Evolutionary conservation across 35 echinoderm and acorn worm species (phyloP).

Genomic region (Ophiothrix spiculata): DNA sequence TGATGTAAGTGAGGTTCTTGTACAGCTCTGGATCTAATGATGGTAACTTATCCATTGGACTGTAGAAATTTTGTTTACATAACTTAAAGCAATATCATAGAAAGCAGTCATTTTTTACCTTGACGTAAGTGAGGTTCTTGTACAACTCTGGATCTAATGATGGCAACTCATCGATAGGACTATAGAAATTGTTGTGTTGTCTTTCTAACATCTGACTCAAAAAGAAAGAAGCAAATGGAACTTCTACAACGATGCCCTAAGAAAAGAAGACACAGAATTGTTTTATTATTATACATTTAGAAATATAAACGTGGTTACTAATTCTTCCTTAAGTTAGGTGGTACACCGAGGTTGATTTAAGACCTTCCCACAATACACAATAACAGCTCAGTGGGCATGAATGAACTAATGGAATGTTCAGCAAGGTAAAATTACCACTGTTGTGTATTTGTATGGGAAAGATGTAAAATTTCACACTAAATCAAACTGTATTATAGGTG

Average conservation of each 20-base stretch:
- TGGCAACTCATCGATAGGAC: conserved; percentile 96
- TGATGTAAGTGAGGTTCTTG: conserved; percentile 96
- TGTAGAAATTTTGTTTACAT: conserved; percentile 89
- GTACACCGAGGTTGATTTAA: too few species aligned
- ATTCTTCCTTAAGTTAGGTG: too few species aligned
- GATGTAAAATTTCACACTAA: too few species aligned
- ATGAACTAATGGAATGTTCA: too few species aligned
- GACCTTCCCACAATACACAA: too few species aligned
- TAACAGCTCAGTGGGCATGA: too few species aligned
- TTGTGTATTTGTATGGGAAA: too few species aligned
- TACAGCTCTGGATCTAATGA: conserved; percentile 91
- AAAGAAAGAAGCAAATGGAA: conserved; percentile 95
- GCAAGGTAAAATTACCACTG: too few species aligned
- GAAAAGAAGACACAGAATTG: background rate
- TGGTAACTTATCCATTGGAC: conserved; percentile 95
- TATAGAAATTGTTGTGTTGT: conserved; percentile 85
- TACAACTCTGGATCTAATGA: conserved; percentile 90
- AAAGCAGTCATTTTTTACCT: conserved; percentile 73
- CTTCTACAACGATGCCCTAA: conserved; percentile 96
- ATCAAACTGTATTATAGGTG: too few species aligned
- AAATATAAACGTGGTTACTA: too few species aligned
- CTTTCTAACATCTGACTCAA: conserved; percentile 90
- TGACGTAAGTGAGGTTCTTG: conserved; percentile 96
- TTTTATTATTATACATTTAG: too few species aligned
- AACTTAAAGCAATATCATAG: too few species aligned